Evolutionary conservation across 2,797 vertebrate genomes (phyloP).

Genomic region (Leuciscus waleckii): DNA sequence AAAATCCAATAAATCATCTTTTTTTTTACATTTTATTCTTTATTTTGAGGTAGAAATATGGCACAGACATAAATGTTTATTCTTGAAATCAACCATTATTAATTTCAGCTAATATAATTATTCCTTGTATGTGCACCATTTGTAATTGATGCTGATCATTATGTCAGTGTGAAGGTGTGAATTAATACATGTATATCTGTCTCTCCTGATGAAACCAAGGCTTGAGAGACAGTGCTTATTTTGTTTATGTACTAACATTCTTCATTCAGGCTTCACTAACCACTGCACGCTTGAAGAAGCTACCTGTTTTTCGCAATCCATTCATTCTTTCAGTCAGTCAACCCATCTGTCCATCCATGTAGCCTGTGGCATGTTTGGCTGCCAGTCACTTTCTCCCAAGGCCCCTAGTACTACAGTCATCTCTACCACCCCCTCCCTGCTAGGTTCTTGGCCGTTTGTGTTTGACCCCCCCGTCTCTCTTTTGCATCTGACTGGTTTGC

Average conservation of each 20-base stretch:
- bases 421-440: constrained; percentile 67
- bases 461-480: constrained; percentile 68
- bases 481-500: constrained; percentile 79
- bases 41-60: neutral
- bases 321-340: constrained; percentile 55
- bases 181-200: neutral
- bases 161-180: neutral
- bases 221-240: constrained; percentile 70
- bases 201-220: constrained; percentile 77
- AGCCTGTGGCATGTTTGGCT: constrained; percentile 70
- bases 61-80: neutral
- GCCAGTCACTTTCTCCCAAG: constrained; percentile 63
- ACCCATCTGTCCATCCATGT: constrained; percentile 58
- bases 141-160: neutral
- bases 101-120: neutral
- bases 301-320: constrained; percentile 51
- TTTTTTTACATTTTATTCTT: neutral
- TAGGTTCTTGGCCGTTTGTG: constrained; percentile 61
- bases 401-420: constrained; percentile 67
- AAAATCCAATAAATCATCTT: too few species aligned
- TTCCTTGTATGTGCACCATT: neutral
- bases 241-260: constrained; percentile 64
- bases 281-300: constrained; percentile 53
- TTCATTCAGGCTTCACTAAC: constrained; percentile 61
- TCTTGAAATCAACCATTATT: neutral